Evolutionary conservation across 2,888 invertebrate species (phyloP).

Genomic region (Gandaritis pyraliata): DNA sequence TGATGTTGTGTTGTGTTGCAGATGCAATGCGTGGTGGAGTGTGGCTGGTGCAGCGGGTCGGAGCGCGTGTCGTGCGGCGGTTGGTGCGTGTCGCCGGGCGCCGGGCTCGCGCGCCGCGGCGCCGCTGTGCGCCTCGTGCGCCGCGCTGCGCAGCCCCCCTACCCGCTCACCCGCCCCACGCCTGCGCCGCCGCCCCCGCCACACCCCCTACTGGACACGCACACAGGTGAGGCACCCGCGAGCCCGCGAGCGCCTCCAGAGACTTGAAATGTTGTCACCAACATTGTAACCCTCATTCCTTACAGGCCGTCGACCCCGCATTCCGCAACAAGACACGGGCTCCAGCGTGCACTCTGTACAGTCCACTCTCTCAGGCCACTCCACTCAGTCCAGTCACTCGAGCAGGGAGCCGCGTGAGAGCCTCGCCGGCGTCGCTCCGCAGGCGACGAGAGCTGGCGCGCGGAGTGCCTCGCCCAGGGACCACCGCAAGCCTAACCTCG

Average conservation of each 20-base stretch:
- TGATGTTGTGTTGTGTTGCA: constrained; percentile 31
- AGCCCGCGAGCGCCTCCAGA: too few relatives aligned
- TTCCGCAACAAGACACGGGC: constrained; percentile 78
- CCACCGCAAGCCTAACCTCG: constrained; percentile 81
- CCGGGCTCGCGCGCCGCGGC: constrained; percentile 79
- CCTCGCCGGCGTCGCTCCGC: constrained; percentile 12
- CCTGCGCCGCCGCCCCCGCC: constrained; percentile 42
- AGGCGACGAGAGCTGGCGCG: constrained; percentile 44
- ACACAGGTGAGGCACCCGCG: constrained; percentile 22
- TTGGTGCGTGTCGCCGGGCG: constrained; percentile 87
- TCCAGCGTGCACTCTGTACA: constrained; percentile 73
- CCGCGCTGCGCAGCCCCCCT: constrained; percentile 91
- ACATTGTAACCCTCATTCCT: too few relatives aligned
- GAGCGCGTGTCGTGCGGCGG: constrained; percentile 81
- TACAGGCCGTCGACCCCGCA: constrained; percentile 60
- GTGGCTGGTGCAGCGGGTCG: constrained; percentile 87
- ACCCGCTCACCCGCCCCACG: constrained; percentile 88
- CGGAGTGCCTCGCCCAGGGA: constrained; percentile 66
- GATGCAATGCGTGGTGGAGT: constrained; percentile 91
- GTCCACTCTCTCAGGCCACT: constrained; percentile 55
- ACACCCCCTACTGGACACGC: constrained; percentile 10
- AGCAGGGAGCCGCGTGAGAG: constrained; percentile 35
- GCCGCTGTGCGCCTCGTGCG: constrained; percentile 77
- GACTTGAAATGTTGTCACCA: too few relatives aligned
- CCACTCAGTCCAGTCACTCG: constrained; percentile 27